A percentile compares a stretch with the other conserved stretches of the same genome.
These are phyloP conservation scores for Rhingia campestris DNA, from an alignment of 2,888 invertebrate species.

Conservation along the genomic window DNA sequence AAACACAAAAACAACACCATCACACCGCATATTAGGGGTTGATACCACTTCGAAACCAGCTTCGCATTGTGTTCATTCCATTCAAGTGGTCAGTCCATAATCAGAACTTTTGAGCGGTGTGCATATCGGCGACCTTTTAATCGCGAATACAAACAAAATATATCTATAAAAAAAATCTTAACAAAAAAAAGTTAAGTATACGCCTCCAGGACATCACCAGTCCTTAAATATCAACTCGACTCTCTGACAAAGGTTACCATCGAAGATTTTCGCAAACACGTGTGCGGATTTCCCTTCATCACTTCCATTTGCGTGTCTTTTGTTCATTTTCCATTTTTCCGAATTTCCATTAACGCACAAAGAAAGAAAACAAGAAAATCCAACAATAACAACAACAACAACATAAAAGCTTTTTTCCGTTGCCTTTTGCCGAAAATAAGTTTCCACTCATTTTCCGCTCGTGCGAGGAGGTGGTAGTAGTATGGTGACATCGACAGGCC, in stretches of 20 bases:
- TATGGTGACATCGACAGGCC: constrained; percentile 20
- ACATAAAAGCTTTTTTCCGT: constrained; percentile 67
- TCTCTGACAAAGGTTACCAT: constrained; percentile 5
- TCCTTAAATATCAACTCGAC: background rate
- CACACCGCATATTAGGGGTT: constrained; percentile 7
- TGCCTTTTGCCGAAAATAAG: constrained; percentile 64
- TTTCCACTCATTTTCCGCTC: constrained; percentile 35
- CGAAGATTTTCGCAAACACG: constrained; percentile 27
- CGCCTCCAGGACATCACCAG: constrained; percentile 30
- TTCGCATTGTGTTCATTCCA: constrained; percentile 30
- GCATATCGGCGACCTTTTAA: constrained; percentile 9
- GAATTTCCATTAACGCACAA: constrained; percentile 25
- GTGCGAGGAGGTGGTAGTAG: constrained; percentile 29
- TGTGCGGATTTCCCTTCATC: constrained; percentile 20
- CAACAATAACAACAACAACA: constrained; percentile 5
- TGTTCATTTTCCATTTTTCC: constrained; percentile 13
- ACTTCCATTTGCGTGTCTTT: background rate
- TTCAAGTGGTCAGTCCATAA: constrained; percentile 44
- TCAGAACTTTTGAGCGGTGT: constrained; percentile 38
- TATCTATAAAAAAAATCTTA: background rate
- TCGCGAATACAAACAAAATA: constrained; percentile 12
- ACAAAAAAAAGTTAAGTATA: constrained; percentile 53
- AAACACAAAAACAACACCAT: background rate
- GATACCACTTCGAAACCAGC: constrained; percentile 4
- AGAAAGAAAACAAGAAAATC: constrained; percentile 16